Evolutionary conservation across 2,888 invertebrate genomes (phyloP).

Genomic region (Andrena minutula): DNA sequence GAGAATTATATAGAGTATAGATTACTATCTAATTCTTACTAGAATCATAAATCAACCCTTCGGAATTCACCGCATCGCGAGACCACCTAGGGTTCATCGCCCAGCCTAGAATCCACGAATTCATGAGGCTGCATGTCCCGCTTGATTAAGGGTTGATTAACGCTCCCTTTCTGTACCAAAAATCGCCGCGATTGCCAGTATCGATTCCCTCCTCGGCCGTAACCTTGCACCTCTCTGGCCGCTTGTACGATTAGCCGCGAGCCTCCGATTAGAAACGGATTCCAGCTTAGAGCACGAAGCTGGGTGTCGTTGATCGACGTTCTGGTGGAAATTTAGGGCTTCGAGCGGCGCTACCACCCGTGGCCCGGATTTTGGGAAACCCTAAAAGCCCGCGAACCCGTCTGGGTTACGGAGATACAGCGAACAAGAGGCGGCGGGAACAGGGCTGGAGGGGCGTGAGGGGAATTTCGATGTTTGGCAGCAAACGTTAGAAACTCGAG

Average conservation of each 20-base stretch:
- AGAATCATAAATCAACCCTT: neutral
- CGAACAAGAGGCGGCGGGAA: slow-evolving; percentile 8
- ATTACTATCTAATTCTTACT: neutral
- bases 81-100: neutral
- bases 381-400: slow-evolving; percentile 43
- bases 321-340: slow-evolving; percentile 56
- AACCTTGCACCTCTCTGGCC: slow-evolving; percentile 9
- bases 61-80: too few relatives aligned
- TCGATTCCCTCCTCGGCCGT: slow-evolving; percentile 25
- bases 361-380: slow-evolving; percentile 58
- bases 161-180: neutral
- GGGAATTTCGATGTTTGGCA: slow-evolving; percentile 70
- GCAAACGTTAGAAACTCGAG: slow-evolving; percentile 69
- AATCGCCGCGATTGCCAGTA: slow-evolving; percentile 12
- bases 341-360: slow-evolving; percentile 30
- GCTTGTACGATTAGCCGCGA: neutral
- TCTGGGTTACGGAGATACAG: slow-evolving; percentile 35
- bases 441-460: neutral
- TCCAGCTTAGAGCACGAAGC: slow-evolving; percentile 35
- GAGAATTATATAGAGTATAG: neutral
- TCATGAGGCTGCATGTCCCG: neutral
- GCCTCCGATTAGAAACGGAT: slow-evolving; percentile 37
- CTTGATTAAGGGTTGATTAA: neutral
- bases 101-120: neutral
- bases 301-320: slow-evolving; percentile 57